Evolutionary conservation across 2,113 vertebrate genomes (phyloP).

Genomic region (Bolborhynchus lineola): DNA sequence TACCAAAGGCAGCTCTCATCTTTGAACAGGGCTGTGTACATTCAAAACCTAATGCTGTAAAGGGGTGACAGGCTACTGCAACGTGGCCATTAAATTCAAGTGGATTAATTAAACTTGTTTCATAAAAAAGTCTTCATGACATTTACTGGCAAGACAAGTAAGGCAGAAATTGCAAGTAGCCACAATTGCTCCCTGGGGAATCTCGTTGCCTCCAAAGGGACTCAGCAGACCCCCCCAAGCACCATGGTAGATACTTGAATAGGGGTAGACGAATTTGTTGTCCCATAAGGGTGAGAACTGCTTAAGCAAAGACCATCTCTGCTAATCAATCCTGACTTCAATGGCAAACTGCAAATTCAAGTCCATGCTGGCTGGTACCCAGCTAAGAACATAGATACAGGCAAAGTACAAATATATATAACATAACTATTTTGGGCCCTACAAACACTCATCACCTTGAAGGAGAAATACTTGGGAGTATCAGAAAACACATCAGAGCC

Average conservation of each 20-base stretch:
- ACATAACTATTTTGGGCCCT: neutral
- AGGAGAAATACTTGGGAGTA: neutral
- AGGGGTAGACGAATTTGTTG: neutral
- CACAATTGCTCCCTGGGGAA: neutral
- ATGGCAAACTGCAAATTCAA: neutral
- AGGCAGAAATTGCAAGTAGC: constrained; percentile 4
- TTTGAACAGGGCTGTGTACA: constrained; percentile 57
- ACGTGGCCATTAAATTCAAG: constrained; percentile 51
- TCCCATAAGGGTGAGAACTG: neutral
- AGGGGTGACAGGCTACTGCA: constrained; percentile 59
- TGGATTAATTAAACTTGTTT: constrained; percentile 62
- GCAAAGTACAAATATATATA: neutral
- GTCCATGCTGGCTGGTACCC: neutral
- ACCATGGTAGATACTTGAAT: neutral
- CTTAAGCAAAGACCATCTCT: neutral
- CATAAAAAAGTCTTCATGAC: constrained; percentile 59
- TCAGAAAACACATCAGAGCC: neutral
- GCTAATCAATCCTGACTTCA: neutral
- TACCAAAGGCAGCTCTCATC: constrained; percentile 69
- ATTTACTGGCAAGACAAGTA: constrained; percentile 31
- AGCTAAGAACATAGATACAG: neutral
- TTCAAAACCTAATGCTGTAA: constrained; percentile 52
- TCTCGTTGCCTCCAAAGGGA: neutral
- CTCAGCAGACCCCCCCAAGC: neutral
- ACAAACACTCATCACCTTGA: neutral